Evolutionary conservation across 1,140 invertebrate species (phyloP).

Genomic region (Trinorchestia longiramus): DNA sequence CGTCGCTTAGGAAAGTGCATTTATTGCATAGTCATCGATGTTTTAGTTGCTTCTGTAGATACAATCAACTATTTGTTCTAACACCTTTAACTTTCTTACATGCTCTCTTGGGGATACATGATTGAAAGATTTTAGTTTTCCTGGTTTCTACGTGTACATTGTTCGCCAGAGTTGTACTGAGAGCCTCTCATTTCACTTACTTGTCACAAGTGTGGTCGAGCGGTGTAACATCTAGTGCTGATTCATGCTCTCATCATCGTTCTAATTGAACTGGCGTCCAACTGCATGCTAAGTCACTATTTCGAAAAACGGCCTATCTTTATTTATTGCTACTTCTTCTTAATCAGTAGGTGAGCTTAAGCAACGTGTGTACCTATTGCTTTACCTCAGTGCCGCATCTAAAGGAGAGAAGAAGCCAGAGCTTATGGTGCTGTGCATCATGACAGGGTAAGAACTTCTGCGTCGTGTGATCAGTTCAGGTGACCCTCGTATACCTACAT

Average conservation of each 20-base stretch:
- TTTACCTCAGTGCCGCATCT: not conserved
- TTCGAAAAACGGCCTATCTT: not conserved
- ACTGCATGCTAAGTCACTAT: not conserved
- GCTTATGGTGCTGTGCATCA: not conserved
- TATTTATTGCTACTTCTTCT: not conserved
- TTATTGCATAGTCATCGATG: constrained; percentile 8
- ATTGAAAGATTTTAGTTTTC: not conserved
- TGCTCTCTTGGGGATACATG: not conserved
- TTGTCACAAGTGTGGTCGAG: not conserved
- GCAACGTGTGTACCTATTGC: not conserved
- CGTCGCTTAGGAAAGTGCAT: not conserved
- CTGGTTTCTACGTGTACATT: not conserved
- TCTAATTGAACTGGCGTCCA: not conserved
- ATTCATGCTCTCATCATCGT: not conserved
- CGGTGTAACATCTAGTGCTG: not conserved
- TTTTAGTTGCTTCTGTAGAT: constrained; percentile 1
- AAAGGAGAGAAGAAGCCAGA: not conserved
- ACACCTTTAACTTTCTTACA: not conserved
- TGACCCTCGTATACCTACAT: not conserved
- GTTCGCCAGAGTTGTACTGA: not conserved
- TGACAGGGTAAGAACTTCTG: not conserved
- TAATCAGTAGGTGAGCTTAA: not conserved
- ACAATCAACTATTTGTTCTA: not conserved
- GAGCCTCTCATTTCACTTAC: not conserved
- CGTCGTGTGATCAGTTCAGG: not conserved